Evolutionary conservation across 1,140 invertebrate genomes (phyloP), one percentile per base, ranked within the genome.

Genomic region (Brachionus sp.): DNA sequence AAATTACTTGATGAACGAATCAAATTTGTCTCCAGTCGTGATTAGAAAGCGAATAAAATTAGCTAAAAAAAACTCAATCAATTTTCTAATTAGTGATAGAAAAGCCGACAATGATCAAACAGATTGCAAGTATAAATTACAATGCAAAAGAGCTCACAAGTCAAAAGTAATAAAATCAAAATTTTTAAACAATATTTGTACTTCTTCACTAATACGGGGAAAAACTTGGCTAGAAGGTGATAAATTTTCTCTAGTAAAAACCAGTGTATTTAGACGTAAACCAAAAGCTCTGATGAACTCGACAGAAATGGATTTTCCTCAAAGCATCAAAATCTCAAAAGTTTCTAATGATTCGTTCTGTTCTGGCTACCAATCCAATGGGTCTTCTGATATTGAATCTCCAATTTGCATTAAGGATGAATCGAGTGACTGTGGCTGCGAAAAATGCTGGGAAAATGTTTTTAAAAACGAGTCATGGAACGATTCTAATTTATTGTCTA

Each of bases 1-100:
- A 75, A 46, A 75, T 42, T 70, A 70, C 16, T 70, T 37, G 35
- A 70, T 70, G 66, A 70, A 70, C 37, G 66, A 70, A 70, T 70
- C 66, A 39, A 70, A 70, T 37, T 37, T 70, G 66, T 70, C 6
- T 39, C 37, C 66, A 9, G 37, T 19, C 16, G 16, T 9, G 16
- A 66, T 25, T 33, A 70, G 5, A 70, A 70, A 70, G 66, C 29
- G 66, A 70, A 6, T 70, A 39, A 70, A 70, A 39, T 42, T 23
- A 23, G 37, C 9, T 70, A 13, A 42, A 19, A 37, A 70, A 66
- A 37, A 66, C 64, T 66, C 64, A 66, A 66, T 66, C 35, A 70
- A 70, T 57, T 57, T 19, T 19, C 13, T 37, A 70, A 70, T 70
- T 70, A 39, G 66, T 39, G 33, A 66, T 16, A 66, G 39, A 37